A percentile compares a stretch with the other conserved stretches of the same genome.
These are phyloP conservation scores for Aricia artaxerxes DNA, from an alignment of 2,888 invertebrate genomes.

Conservation along the genomic window DNA sequence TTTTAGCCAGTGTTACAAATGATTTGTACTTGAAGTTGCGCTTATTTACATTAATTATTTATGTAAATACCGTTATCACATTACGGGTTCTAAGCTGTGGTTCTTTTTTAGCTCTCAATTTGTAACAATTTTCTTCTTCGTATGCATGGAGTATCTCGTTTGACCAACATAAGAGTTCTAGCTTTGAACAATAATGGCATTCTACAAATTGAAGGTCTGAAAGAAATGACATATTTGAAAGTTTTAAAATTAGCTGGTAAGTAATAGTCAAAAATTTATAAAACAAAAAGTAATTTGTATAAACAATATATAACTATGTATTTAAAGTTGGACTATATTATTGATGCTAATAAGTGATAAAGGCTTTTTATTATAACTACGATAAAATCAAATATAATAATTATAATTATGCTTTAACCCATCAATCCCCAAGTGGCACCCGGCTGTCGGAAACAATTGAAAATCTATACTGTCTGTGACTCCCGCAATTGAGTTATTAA, in stretches of 20 bases:
- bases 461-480: no score
- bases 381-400: background rate
- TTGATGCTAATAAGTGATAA: no score
- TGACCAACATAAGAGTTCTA: constrained; percentile 89
- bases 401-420: background rate
- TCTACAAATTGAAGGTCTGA: constrained; percentile 92
- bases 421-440: no score
- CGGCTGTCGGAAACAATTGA: no score
- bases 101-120: constrained; percentile 86
- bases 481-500: no score
- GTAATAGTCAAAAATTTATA: constrained; percentile 38
- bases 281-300: background rate
- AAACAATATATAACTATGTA: no score
- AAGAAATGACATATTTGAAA: constrained; percentile 89
- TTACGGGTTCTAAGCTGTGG: background rate
- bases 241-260: constrained; percentile 86
- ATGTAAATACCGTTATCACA: constrained; percentile 4
- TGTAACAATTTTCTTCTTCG: constrained; percentile 91
- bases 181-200: constrained; percentile 94
- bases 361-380: no score
- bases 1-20: constrained; percentile 26
- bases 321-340: no score
- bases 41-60: constrained; percentile 11
- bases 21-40: constrained; percentile 13
- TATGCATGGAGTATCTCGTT: constrained; percentile 91